Base-by-base conservation (phyloP, 2,888 invertebrate genomes). In the Trachelus troglodyta region DNA sequence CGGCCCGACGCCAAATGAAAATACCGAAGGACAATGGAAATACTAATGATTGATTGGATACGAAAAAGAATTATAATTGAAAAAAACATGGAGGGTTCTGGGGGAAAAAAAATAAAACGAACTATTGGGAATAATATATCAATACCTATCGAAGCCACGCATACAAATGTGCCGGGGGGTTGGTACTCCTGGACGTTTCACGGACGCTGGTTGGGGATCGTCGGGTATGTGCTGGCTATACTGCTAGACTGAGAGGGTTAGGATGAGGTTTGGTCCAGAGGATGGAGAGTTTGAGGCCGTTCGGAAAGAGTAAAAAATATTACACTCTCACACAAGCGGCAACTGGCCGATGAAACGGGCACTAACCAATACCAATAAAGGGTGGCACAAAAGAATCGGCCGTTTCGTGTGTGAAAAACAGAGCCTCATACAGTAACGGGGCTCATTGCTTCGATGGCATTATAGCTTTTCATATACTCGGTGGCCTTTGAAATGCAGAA, bases 1-100 rank as follows among this genome's bases (percentile, higher is more conserved):
- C 82, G 88, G 86, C 87, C 87, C 87, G 88, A 89, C 88, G 89
- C 89, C 90, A 90, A 91, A 91, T 91, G 91, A 91, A 91, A 91
- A 91, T 91, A 90, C 90, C 90, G 90, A 90, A 91, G 90, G 90
- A 91, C 91, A 91, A 91, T 91, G 91, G 91, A 90, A 91, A 91
- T 91, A 91, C 90, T 91, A 91, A 91, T 91, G 91, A 91, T 91
- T 91, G 91, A 91, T 91, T 91, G 91, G 91, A 91, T 90, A 91
- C 91, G 90, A 91, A 91, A 91, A 91, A 90, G 90, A 91, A 91
- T 91, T 91, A 91, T 91, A 91, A 91, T 91, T 90, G 90, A 91
- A 91, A 91, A 91, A 90, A 91, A 90, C 89, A 88, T 88, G 86
- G 88, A 86, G 84, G 74, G 56, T 56, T 56, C 56, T 74, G 74